These are phyloP conservation scores for Orchesella cincta DNA, from an alignment of 1,140 invertebrate species.

Conservation along the genomic window DNA sequence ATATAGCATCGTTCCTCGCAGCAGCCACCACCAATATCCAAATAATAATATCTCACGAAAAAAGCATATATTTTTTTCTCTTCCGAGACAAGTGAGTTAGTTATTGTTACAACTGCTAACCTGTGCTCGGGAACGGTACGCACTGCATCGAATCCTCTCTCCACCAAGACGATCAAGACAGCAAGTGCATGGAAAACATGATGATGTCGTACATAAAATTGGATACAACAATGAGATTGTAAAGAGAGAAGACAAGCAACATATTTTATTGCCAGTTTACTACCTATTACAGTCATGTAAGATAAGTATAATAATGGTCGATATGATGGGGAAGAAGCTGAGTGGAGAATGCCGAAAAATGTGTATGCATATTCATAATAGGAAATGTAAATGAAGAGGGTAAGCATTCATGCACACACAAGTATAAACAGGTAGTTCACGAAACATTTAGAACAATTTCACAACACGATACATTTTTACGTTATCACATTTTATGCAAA, in stretches of 20 bases:
- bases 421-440: constrained; percentile 17
- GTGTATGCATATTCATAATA: no score
- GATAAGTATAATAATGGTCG: not conserved
- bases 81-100: constrained; percentile 23
- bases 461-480: not conserved
- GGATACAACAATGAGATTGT: constrained; percentile 7
- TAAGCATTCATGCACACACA: not conserved
- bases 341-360: no score
- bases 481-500: not conserved
- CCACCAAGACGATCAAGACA: not conserved
- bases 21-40: not conserved
- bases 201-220: not conserved
- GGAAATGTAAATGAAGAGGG: no score
- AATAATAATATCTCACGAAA: not conserved
- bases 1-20: not conserved
- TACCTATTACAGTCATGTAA: constrained; percentile 23
- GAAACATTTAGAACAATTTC: not conserved
- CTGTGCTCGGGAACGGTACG: not conserved
- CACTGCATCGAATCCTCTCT: not conserved
- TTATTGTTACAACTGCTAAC: constrained; percentile 1
- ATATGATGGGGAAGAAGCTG: no score
- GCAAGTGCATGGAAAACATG: not conserved
- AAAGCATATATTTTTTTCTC: not conserved
- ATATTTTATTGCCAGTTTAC: constrained; percentile 26
- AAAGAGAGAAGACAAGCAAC: constrained; percentile 3